Percentiles rank a stretch among this genome's conserved stretches.
phyloP scores from a whole-genome alignment of 1,140 invertebrate genomes.

The Melanaphis sacchari region DNA sequence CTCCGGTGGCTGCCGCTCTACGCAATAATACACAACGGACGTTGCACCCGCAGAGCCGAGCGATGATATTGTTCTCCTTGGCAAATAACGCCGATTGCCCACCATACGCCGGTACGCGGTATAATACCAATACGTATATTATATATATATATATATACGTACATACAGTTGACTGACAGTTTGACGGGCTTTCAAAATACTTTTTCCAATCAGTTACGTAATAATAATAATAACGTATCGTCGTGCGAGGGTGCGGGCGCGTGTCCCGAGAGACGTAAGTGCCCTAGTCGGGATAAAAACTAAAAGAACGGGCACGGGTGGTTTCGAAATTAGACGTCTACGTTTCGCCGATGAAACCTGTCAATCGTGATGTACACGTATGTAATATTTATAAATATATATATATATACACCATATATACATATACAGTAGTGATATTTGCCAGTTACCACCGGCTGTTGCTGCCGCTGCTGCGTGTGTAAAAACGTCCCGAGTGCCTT shows the following conservation, averaged over 20 bases:
- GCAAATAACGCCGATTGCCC: neutral
- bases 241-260: neutral
- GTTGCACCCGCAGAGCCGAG: neutral
- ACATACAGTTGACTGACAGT: conserved; percentile 17
- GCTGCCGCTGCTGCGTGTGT: neutral
- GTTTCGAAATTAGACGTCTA: conserved; percentile 45
- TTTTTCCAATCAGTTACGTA: conserved; percentile 58
- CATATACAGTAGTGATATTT: neutral
- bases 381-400: neutral
- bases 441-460: neutral
- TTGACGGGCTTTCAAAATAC: conserved; percentile 50
- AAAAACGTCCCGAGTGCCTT: conserved; percentile 32
- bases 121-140: no score
- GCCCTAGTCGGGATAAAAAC: neutral
- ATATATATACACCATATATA: neutral
- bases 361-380: conserved; percentile 40
- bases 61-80: neutral
- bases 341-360: conserved; percentile 40
- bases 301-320: neutral
- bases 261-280: conserved; percentile 7
- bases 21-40: no score
- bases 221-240: conserved; percentile 37
- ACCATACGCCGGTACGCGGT: no score
- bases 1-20: no score
- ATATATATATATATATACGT: no score